Conservation (phyloP, 1,140 invertebrate species). For the Sitobion miscanthi region DNA sequence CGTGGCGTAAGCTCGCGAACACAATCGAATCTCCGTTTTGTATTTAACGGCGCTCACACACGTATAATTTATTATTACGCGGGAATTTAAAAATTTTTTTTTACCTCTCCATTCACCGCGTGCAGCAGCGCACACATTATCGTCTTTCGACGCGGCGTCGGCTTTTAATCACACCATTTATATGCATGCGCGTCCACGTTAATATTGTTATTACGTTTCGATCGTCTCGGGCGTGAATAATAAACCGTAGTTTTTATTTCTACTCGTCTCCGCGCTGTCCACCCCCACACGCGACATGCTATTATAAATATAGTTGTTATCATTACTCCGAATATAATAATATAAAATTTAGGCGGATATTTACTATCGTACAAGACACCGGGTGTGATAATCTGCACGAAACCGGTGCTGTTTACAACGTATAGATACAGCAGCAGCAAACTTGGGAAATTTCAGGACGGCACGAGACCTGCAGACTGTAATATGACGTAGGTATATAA, state of each 20-base stretch:
- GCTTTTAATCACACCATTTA: neutral
- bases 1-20: conserved; percentile 48
- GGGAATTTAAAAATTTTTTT: neutral
- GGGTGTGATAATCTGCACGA: too few relatives aligned
- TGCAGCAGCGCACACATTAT: too few relatives aligned
- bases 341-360: too few relatives aligned
- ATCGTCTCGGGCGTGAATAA: neutral
- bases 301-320: too few relatives aligned
- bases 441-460: too few relatives aligned
- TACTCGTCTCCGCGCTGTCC: neutral
- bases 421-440: too few relatives aligned
- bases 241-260: neutral
- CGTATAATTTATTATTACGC: conserved; percentile 19
- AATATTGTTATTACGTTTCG: neutral
- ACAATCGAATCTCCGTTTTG: conserved; percentile 46
- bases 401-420: too few relatives aligned
- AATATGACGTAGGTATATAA: too few relatives aligned
- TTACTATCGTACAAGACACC: too few relatives aligned
- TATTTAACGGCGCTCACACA: conserved; percentile 11
- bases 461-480: too few relatives aligned
- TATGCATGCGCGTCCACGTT: neutral
- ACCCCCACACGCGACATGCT: neutral
- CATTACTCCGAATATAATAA: neutral
- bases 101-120: neutral
- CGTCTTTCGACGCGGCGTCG: neutral